Percentiles rank a stretch among this genome's conserved stretches.
Evolutionary conservation across 2,113 vertebrate genomes (phyloP).

Genomic region (Dendrocopos noguchii): DNA sequence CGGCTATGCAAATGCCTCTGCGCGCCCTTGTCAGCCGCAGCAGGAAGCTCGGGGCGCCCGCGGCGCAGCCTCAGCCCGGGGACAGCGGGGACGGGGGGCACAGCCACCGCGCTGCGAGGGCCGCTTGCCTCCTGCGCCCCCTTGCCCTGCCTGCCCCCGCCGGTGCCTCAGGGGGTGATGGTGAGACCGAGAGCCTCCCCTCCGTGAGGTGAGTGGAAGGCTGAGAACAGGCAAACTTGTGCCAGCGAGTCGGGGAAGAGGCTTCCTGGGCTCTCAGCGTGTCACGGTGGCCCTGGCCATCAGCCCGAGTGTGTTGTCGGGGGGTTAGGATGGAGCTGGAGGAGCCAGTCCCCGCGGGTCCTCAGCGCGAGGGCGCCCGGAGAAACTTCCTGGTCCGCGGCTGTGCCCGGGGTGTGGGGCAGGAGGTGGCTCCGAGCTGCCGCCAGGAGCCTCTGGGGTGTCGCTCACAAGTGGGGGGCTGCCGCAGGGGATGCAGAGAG

Average conservation of each 20-base stretch:
- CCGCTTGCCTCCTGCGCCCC: background rate
- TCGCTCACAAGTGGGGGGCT: fast-evolving
- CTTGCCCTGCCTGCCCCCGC: too few species aligned
- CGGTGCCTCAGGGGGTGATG: fast-evolving
- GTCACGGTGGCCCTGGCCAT: background rate
- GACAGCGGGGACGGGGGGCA: background rate
- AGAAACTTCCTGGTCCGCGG: background rate
- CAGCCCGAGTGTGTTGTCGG: background rate
- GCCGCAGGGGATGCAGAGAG: fast-evolving
- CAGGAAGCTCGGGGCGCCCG: background rate
- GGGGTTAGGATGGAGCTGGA: background rate
- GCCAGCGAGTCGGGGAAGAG: fast-evolving
- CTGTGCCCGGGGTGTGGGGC: fast-evolving
- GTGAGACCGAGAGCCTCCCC: background rate
- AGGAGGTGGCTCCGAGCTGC: background rate
- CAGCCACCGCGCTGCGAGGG: background rate
- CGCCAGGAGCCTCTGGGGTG: fast-evolving
- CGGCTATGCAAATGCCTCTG: background rate
- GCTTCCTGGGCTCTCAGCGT: fast-evolving
- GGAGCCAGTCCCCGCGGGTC: background rate
- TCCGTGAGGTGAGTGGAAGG: fast-evolving
- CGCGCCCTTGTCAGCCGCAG: background rate
- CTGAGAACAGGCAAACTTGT: background rate
- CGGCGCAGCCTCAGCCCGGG: background rate
- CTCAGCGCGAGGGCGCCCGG: fast-evolving